Evolutionary conservation across 2,113 vertebrate genomes (phyloP).

Genomic region (Siphamia tubifer): DNA sequence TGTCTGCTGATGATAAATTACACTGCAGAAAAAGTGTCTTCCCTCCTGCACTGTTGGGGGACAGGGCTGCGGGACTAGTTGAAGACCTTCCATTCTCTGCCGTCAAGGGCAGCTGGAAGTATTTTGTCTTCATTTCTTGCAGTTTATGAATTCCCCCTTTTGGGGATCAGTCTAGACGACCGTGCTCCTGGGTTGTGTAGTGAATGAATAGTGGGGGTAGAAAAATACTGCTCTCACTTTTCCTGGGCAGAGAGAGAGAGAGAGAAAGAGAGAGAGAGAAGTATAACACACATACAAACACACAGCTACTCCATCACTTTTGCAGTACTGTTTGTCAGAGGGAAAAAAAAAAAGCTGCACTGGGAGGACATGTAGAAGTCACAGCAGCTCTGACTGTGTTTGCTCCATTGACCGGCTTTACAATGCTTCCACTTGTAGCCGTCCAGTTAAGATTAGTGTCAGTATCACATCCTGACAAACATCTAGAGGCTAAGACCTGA

Average conservation of each 20-base stretch:
- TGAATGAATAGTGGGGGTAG: background rate
- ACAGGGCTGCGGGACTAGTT: background rate
- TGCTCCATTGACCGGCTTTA: background rate
- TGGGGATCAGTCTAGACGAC: slow-evolving; percentile 43
- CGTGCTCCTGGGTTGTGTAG: background rate
- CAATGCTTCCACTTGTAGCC: too few species aligned
- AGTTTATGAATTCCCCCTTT: slow-evolving; percentile 39
- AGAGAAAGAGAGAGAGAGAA: background rate
- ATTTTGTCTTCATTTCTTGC: slow-evolving; percentile 61
- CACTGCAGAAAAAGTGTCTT: slow-evolving; percentile 25
- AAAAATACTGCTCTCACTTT: slow-evolving; percentile 26
- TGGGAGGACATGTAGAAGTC: too few species aligned
- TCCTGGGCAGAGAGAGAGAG: background rate
- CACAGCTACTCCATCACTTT: slow-evolving; percentile 11
- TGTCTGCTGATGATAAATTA: slow-evolving; percentile 21
- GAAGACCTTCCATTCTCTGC: background rate
- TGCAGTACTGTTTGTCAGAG: background rate
- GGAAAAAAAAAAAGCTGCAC: too few species aligned
- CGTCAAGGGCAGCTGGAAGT: slow-evolving; percentile 32
- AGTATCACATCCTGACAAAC: too few species aligned
- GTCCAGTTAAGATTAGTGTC: too few species aligned
- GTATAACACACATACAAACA: background rate
- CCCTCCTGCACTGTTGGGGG: slow-evolving; percentile 27
- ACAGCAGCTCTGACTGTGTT: background rate
- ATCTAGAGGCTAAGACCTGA: too few species aligned